These are phyloP conservation scores for Panagrolaimus sp. DNA, from an alignment of 1,140 invertebrate genomes.

Conservation along the genomic window DNA sequence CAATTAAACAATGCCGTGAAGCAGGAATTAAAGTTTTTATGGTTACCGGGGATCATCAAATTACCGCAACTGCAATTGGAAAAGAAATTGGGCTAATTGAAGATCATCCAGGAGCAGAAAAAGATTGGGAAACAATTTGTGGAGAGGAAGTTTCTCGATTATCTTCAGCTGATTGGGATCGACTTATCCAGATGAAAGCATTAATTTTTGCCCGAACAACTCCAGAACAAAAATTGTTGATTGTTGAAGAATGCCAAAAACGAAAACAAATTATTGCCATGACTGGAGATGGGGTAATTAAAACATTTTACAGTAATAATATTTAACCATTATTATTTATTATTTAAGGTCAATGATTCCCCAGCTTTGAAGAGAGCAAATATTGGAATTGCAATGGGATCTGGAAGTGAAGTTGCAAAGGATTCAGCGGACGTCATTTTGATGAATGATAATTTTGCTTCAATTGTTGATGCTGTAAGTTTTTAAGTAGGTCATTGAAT, in stretches of 20 bases:
- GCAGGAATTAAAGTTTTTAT: slow-evolving; percentile 5
- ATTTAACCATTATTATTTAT: too few species aligned
- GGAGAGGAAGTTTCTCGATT: too few species aligned
- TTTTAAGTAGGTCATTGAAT: too few species aligned
- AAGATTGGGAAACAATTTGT: too few species aligned
- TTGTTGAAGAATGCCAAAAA: slow-evolving; percentile 74
- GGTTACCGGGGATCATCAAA: background rate
- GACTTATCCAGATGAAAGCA: slow-evolving; percentile 61
- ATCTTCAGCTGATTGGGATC: slow-evolving; percentile 16
- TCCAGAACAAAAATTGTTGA: slow-evolving; percentile 74
- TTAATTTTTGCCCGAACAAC: slow-evolving; percentile 78
- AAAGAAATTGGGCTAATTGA: slow-evolving; percentile 25
- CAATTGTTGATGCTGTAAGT: slow-evolving; percentile 55
- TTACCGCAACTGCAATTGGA: too few species aligned
- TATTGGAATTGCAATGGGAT: slow-evolving; percentile 64
- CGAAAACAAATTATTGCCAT: slow-evolving; percentile 72
- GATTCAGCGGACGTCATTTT: slow-evolving; percentile 61
- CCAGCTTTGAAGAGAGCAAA: slow-evolving; percentile 74
- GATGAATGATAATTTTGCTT: slow-evolving; percentile 59
- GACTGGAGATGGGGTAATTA: slow-evolving; percentile 71
- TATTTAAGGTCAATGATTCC: slow-evolving; percentile 69
- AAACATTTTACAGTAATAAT: too few species aligned
- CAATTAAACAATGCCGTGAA: background rate
- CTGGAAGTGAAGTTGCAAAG: slow-evolving; percentile 43
- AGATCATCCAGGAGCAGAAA: slow-evolving; percentile 39